phyloP scores from a whole-genome alignment of 2,888 invertebrate species.

The Cactoblastis cactorum region DNA sequence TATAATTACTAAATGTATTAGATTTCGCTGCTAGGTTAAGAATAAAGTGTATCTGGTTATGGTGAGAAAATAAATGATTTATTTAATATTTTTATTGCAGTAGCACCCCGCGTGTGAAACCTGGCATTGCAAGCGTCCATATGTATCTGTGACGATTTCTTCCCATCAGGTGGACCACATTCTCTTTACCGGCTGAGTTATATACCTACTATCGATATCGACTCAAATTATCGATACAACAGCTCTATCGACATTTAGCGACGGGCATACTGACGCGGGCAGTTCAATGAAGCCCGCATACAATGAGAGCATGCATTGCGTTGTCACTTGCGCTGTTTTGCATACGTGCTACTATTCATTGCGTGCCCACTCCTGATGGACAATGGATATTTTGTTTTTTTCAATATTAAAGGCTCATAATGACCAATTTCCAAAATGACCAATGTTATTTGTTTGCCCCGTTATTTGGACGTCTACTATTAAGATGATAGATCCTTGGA shows the following conservation, averaged over 20 bases:
- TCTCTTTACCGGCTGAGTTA: too few species aligned
- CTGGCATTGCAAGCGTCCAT: too few species aligned
- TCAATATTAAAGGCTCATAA: constrained; percentile 1
- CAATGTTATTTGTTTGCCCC: not conserved
- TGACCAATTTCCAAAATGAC: not conserved
- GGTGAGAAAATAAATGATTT: too few species aligned
- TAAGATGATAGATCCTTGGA: too few species aligned
- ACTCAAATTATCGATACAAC: constrained; percentile 1
- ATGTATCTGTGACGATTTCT: too few species aligned
- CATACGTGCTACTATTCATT: constrained; percentile 53
- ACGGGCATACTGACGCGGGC: constrained; percentile 32
- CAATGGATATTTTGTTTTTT: constrained; percentile 48
- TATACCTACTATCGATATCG: constrained; percentile 11
- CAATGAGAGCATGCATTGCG: constrained; percentile 57
- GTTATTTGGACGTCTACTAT: too few species aligned
- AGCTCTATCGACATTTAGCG: constrained; percentile 26
- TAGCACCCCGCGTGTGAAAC: too few species aligned
- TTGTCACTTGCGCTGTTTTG: constrained; percentile 64
- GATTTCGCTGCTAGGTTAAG: too few species aligned
- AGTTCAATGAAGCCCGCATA: constrained; percentile 58
- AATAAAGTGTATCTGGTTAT: too few species aligned
- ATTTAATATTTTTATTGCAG: too few species aligned
- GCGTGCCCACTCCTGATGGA: constrained; percentile 43
- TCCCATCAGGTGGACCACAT: too few species aligned
- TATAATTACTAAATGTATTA: too few species aligned